A percentile compares a stretch with the other conserved stretches of the same genome.
phyloP scores from a whole-genome alignment of 2,888 invertebrate species.

The Oeneis ivallda region DNA sequence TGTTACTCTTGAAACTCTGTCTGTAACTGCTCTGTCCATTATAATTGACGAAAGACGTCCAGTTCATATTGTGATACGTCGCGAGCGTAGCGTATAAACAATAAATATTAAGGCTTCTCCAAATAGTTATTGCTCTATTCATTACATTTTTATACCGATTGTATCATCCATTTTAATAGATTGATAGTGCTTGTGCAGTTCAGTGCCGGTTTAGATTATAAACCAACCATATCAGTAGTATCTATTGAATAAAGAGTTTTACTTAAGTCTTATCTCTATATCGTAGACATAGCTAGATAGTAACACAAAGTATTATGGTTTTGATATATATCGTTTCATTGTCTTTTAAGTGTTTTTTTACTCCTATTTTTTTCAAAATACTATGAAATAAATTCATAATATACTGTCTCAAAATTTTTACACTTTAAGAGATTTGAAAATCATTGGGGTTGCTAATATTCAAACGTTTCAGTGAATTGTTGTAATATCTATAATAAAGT shows the following conservation, averaged over 20 bases:
- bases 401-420: not conserved
- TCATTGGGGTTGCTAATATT: not conserved
- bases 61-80: slow-evolving; percentile 45
- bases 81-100: slow-evolving; percentile 40
- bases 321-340: no score
- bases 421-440: not conserved
- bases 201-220: no score
- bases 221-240: no score
- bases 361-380: no score
- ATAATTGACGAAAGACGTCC: slow-evolving; percentile 47
- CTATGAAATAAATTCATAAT: no score
- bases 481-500: not conserved
- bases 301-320: no score
- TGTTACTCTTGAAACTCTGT: slow-evolving; percentile 20
- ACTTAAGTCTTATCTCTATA: no score
- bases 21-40: slow-evolving; percentile 37
- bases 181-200: not conserved
- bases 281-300: no score
- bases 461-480: not conserved
- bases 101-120: slow-evolving; percentile 30
- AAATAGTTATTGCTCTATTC: slow-evolving; percentile 28
- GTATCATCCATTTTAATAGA: slow-evolving; percentile 5
- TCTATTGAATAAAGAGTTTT: no score
- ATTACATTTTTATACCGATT: slow-evolving; percentile 6
- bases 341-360: no score